Evolutionary conservation across 2,888 invertebrate species (phyloP), one percentile per base, ranked within the genome.

Genomic region (Callimorpha dominula): DNA sequence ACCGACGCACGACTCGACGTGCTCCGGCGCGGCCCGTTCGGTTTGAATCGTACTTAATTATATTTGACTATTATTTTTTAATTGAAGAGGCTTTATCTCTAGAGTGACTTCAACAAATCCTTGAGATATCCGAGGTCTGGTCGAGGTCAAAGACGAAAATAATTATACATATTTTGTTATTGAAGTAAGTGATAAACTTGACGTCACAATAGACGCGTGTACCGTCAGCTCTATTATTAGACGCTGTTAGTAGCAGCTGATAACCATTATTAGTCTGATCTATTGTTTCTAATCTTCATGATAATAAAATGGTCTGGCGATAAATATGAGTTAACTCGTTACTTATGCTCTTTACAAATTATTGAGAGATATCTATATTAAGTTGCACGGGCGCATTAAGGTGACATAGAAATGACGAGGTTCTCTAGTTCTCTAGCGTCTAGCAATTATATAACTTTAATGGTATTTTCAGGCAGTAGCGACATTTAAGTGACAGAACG

Each of bases 251-350:
- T 67, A 68, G 62, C 68, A 15, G 20, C 60, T 81, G 76, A 84
- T 82, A 75, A 75, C 71, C 52, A 76, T 67, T 73, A 75, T 78
- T 76, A 79, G 62, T 17, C 11, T 57, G 43, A 76, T 82, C 82
- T 76, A 70, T 79, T 31, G 60, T 60, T 14, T 14, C 31, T 31
- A 60, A 60, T 46, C 14, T 4, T 31, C 20, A 4, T 31, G 20
- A 60, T 31, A 60, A 14, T 42, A 17, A 1, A 15, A 42, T 42
- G 17, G 31, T 42, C 17, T 42, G 42, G 42, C 11, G 42, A 42
- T 42, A 63, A 64, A 43, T 60, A 60, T 14, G 12, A 2, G n/a
- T 14, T 60, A 60, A 60, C 20, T 60, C 31, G 14, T 60, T 31
- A 8, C 31, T 54, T 9, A 9, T 54, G 54, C 17, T 54, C 54